Percentiles rank a stretch among this genome's conserved stretches.
Conservation (phyloP, 2,113 vertebrate species). For the Eurypyga helias region DNA sequence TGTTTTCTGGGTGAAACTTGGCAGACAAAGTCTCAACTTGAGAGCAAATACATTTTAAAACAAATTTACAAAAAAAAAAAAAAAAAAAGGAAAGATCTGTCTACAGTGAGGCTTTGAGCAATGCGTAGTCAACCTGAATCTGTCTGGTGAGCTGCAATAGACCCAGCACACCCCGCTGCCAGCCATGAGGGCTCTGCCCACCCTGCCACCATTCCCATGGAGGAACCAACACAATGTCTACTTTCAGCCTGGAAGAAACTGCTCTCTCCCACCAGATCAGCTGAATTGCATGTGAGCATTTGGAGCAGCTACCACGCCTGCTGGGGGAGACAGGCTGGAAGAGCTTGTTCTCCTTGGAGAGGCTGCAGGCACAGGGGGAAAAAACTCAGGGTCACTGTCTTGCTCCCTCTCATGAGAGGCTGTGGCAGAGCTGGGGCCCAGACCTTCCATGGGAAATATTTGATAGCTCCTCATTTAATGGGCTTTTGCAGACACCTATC, state of each 20-base stretch:
- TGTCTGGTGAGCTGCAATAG: not conserved
- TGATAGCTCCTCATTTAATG: not conserved
- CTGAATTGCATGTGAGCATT: not conserved
- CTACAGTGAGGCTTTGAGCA: not conserved
- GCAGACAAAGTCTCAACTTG: slow-evolving; percentile 8
- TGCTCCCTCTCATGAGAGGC: accelerated
- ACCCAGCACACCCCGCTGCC: accelerated
- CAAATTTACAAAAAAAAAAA: not conserved
- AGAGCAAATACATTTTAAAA: slow-evolving; percentile 6
- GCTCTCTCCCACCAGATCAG: not conserved
- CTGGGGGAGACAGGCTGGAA: not conserved
- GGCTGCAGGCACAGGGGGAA: not conserved
- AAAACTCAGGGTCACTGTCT: not conserved
- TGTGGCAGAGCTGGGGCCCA: not conserved
- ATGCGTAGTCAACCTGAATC: not conserved
- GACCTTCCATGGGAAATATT: not conserved
- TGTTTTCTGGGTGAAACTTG: slow-evolving; percentile 22
- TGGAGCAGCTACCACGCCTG: not conserved
- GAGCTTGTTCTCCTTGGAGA: not conserved
- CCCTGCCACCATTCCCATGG: not conserved
- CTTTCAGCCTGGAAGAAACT: not conserved
- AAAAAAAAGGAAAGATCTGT: not conserved
- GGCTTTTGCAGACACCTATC: not conserved
- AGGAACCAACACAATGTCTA: not conserved
- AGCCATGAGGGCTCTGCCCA: not conserved